Percentiles rank a stretch among this genome's conserved stretches.
Evolutionary conservation across 2,888 invertebrate species (phyloP).

Genomic region (Lasius fuliginosus): DNA sequence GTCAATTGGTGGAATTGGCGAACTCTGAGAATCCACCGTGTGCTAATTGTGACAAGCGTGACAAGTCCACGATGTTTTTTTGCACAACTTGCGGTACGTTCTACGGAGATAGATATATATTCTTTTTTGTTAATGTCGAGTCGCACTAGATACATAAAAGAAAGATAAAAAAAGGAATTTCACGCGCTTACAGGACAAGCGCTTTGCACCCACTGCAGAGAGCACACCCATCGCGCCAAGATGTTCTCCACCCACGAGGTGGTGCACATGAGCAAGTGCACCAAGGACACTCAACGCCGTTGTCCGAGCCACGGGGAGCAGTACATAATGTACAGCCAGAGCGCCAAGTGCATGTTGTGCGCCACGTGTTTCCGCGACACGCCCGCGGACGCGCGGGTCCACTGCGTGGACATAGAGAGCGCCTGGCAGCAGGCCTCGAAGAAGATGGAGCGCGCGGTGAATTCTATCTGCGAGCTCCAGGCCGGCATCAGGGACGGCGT

Average conservation of each 20-base stretch:
- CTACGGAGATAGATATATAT: neutral
- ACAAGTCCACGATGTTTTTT: constrained; percentile 91
- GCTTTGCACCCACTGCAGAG: constrained; percentile 90
- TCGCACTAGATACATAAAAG: neutral
- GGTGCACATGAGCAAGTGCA: constrained; percentile 91
- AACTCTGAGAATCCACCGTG: constrained; percentile 91
- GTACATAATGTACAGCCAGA: constrained; percentile 91
- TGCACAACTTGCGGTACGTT: constrained; percentile 91
- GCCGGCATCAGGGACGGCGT: constrained; percentile 90
- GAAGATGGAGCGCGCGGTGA: constrained; percentile 89
- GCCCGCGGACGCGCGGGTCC: constrained; percentile 89
- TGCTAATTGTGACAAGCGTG: constrained; percentile 92
- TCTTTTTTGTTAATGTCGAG: neutral
- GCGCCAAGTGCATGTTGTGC: constrained; percentile 91
- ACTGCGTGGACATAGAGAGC: constrained; percentile 92
- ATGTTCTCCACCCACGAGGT: constrained; percentile 93
- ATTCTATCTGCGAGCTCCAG: constrained; percentile 88
- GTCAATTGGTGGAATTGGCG: constrained; percentile 91
- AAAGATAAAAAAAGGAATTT: neutral
- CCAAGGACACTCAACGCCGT: constrained; percentile 90
- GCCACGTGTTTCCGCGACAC: constrained; percentile 92
- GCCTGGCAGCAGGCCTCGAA: constrained; percentile 91
- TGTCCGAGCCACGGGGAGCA: constrained; percentile 91
- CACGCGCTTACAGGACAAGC: constrained; percentile 88
- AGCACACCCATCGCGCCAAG: constrained; percentile 92